phyloP scores from a whole-genome alignment of 92 coral and sea anemone genomes.

The Anthopleura xanthogrammica region DNA sequence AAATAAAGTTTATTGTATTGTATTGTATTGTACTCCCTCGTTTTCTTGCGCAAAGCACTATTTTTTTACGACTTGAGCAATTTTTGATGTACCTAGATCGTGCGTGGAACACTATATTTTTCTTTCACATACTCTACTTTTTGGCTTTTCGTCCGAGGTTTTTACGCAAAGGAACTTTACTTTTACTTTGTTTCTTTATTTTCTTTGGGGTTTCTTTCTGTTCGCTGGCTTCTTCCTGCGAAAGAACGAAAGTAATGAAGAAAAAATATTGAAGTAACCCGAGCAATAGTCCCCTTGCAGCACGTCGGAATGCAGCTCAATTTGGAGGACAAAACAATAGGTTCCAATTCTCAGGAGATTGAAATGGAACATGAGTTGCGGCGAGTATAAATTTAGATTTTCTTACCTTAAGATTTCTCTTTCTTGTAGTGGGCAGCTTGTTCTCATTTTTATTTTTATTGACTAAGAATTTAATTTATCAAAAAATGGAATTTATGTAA shows the following conservation, averaged over 20 bases:
- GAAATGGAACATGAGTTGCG: too few relatives aligned
- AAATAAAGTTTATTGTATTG: too few relatives aligned
- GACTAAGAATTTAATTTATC: not conserved
- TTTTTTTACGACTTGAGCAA: too few relatives aligned
- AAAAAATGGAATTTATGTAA: not conserved
- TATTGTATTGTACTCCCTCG: too few relatives aligned
- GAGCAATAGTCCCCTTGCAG: too few relatives aligned
- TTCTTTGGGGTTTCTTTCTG: not conserved
- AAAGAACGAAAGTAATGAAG: not conserved
- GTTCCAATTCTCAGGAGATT: too few relatives aligned
- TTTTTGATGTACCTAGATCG: too few relatives aligned
- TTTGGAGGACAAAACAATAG: too few relatives aligned
- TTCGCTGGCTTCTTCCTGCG: not conserved
- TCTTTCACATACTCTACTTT: not conserved
- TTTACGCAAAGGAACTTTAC: not conserved
- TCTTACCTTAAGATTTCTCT: constrained; percentile 4
- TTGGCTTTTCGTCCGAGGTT: not conserved
- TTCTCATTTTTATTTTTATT: not conserved
- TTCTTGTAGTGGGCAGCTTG: not conserved
- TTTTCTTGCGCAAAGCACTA: too few relatives aligned
- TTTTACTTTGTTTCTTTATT: not conserved
- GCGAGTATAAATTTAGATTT: not conserved
- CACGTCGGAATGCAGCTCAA: too few relatives aligned
- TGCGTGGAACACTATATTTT: not conserved
- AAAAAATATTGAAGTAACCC: too few relatives aligned